Conservation (phyloP, 2,888 invertebrate genomes). For the Ophion costatus region DNA sequence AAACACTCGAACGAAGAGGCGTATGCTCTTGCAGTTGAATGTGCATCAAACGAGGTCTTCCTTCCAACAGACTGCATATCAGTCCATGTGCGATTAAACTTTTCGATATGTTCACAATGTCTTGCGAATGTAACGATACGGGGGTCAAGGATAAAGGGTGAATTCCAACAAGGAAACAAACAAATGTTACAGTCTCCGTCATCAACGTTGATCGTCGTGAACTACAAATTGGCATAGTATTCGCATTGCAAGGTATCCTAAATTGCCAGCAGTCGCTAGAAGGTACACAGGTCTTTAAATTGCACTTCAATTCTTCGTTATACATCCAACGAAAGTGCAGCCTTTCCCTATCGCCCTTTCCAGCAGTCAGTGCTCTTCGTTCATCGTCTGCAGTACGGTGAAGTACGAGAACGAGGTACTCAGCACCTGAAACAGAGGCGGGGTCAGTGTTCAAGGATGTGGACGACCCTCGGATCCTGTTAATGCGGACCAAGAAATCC, state of each 20-base stretch:
- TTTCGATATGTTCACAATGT: neutral
- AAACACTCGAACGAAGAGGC: too few relatives aligned
- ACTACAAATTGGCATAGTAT: slow-evolving; percentile 51
- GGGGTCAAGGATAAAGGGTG: neutral
- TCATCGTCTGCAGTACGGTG: slow-evolving; percentile 73
- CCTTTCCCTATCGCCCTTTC: neutral
- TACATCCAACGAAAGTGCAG: slow-evolving; percentile 2
- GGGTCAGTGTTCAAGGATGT: neutral
- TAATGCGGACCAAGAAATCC: neutral
- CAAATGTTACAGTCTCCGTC: neutral
- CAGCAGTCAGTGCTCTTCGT: slow-evolving; percentile 50
- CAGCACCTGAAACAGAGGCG: slow-evolving; percentile 72
- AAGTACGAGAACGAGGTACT: slow-evolving; percentile 79
- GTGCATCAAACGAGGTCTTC: neutral
- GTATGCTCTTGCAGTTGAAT: neutral
- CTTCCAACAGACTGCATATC: too few relatives aligned
- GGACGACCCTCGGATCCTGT: slow-evolving; percentile 3
- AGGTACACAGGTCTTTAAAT: slow-evolving; percentile 37
- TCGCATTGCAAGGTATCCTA: slow-evolving; percentile 38
- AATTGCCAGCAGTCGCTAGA: slow-evolving; percentile 19
- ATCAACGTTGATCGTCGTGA: slow-evolving; percentile 23
- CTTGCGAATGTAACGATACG: neutral
- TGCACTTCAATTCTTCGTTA: slow-evolving; percentile 21
- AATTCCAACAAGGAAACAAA: neutral
- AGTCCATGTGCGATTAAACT: too few relatives aligned